Evolutionary conservation across 2,797 vertebrate genomes (phyloP), one percentile per base, ranked within the genome.

Genomic region (Arctocebus calabarensis): DNA sequence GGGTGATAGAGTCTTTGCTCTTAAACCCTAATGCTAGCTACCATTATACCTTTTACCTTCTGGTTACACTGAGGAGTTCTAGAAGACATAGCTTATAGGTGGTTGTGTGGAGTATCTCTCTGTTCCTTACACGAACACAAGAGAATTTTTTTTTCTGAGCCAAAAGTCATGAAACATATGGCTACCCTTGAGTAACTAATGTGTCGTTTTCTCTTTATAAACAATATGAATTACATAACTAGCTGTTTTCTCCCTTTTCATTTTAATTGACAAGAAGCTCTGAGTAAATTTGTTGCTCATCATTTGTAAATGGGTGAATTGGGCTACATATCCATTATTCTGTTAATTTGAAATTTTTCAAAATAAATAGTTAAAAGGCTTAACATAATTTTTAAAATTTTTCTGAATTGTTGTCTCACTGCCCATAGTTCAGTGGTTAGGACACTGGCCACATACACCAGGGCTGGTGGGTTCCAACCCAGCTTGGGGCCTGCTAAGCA

Each of bases 141-240:
- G 40, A 89, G 4, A 82, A 81, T 85, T 78, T 85, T 78, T 95
- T 62, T 87, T 13, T 81, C 52, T 20, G 2, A 81, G 45, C 71
- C 82, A 79, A 23, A 45, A 88, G 23, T 61, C 87, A 57, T 64
- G n/a, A 74, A 87, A 87, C 7, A 45, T 64, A 79, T 85, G 59
- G 27, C 86, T 77, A 79, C 22, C 13, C 45, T 88, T 85, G 68
- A 93, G 71, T 62, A 88, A 88, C 37, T 70, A 29, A 19, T 91
- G n/a, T 64, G 34, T 78, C 57, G 16, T 73, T 91, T 88, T 95
- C 68, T 93, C 71, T 78, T 82, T 66, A 59, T 78, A 70, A 43
- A n/a, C 37, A 13, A 34, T 83, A 17, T 62, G 68, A 62, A 90
- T 96, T 95, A 88, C 32, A 34, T 68, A 96, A 92, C 66, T 70